Percentiles rank a stretch among this genome's conserved stretches.
Evolutionary conservation across 2,797 vertebrate species (phyloP).

Genomic region (Acanthis flammea): DNA sequence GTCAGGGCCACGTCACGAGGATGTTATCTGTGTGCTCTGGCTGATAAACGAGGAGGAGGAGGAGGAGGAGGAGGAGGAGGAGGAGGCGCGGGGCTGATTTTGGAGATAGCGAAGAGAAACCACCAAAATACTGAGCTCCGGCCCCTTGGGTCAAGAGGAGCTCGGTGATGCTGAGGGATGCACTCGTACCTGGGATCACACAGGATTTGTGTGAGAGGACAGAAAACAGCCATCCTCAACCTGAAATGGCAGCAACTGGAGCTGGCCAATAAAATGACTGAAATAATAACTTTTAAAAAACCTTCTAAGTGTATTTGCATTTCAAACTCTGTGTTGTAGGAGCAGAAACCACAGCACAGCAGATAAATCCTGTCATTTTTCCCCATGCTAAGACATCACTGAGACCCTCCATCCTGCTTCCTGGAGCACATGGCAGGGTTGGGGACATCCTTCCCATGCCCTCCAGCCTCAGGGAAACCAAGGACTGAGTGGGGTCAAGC

Average conservation of each 20-base stretch:
- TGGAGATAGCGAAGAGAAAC: slow-evolving; percentile 38
- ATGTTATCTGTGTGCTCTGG: slow-evolving; percentile 82
- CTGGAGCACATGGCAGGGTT: fast-evolving
- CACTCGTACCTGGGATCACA: fast-evolving
- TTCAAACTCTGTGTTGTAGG: neutral
- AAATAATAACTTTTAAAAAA: neutral
- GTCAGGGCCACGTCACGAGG: slow-evolving; percentile 87
- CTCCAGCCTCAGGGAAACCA: neutral
- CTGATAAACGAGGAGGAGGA: slow-evolving; percentile 75
- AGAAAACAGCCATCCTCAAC: neutral
- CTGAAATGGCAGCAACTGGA: neutral
- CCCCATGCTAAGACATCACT: neutral
- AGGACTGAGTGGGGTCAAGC: neutral
- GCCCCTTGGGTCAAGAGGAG: neutral
- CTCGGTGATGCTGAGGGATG: fast-evolving
- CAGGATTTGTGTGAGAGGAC: neutral
- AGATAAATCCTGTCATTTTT: neutral
- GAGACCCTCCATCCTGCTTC: neutral
- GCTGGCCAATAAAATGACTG: neutral
- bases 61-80: neutral
- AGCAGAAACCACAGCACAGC: neutral
- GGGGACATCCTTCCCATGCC: neutral
- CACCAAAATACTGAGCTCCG: fast-evolving
- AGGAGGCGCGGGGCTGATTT: slow-evolving; percentile 56
- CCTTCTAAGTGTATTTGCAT: neutral